Conservation (phyloP, 2,113 vertebrate genomes). For the Phrynosoma blainvillii region DNA sequence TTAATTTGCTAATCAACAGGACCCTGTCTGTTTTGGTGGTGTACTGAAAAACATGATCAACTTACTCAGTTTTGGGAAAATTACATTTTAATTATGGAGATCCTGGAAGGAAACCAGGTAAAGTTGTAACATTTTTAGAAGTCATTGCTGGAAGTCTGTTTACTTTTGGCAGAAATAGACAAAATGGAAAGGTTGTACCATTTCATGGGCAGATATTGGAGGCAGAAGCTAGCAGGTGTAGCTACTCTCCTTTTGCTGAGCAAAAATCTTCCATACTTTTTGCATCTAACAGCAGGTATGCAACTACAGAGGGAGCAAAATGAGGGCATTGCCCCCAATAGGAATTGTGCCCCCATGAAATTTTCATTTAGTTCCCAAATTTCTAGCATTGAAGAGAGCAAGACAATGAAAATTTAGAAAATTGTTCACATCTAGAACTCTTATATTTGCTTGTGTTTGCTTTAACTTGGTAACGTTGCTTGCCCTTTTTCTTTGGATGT, state of each 20-base stretch:
- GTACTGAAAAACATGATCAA: constrained; percentile 71
- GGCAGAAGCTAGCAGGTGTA: neutral
- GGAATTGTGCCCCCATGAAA: no score
- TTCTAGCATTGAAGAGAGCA: no score
- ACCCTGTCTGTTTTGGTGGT: constrained; percentile 88
- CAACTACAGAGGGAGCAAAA: no score
- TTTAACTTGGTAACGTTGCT: no score
- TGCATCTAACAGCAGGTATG: neutral
- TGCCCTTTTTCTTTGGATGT: no score
- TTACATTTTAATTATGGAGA: constrained; percentile 92
- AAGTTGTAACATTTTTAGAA: neutral
- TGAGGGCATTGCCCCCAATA: no score
- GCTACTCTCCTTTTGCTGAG: neutral
- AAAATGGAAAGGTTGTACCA: neutral
- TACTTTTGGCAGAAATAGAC: neutral
- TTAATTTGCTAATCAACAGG: constrained; percentile 61
- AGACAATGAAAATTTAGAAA: no score
- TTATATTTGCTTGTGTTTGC: no score
- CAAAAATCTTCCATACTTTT: neutral
- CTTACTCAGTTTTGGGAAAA: constrained; percentile 91
- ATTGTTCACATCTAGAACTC: no score
- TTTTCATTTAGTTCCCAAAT: no score
- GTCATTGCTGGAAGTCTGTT: neutral
- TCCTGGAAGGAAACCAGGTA: constrained; percentile 96
- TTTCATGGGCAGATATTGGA: neutral